Evolutionary conservation across 2,113 vertebrate genomes (phyloP), one percentile per base, ranked within the genome.

Genomic region (Nansenia antarctica): DNA sequence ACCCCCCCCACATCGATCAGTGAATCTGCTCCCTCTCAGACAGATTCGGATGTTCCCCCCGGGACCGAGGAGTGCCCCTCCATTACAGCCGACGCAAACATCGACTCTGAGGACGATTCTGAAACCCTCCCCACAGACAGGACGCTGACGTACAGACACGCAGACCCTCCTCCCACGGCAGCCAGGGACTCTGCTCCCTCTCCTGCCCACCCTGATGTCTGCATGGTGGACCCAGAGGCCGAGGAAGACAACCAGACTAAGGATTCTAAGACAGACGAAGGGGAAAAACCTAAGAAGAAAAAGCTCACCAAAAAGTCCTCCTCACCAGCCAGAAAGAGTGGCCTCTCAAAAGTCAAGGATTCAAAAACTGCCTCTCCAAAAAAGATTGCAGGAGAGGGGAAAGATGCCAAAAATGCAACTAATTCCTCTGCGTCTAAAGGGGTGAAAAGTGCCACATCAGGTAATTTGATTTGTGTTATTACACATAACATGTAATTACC

Each of bases 91-190:
- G 96, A 98, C 82, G 96, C 96, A 58, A 98, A 98, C 74, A 98
- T 99, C 47, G 97, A 99, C 85, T 99, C 97, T 0, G 97, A 99
- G 84, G 97, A 99, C 26, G 97, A 99, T 73, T 98, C 97, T 0
- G 97, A 99, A 88, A 99, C 97, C 61, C 93, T 99, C 65, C 97
- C 97, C 0, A 97, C 96, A 0, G 97, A 99, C 89, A 96, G 94
- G 86, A 98, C 97, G 0, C 90, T 99, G 80, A 96, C 94, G 0
- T 96, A 94, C 89, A 95, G 95, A 70, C 95, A 97, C 65, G 93
- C 92, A 18, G 97, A 99, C 55, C 96, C 96, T 0, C 94, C 92
- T 0, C 96, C 97, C 0, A 87, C 91, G 53, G 89, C 93, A 0
- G 81, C 94, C 80, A 96, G 92, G 77, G 97, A 98, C 81, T 89